Evolutionary conservation across 2,888 invertebrate genomes (phyloP), one percentile per base, ranked within the genome.

Genomic region (Barypeithes pellucidus): DNA sequence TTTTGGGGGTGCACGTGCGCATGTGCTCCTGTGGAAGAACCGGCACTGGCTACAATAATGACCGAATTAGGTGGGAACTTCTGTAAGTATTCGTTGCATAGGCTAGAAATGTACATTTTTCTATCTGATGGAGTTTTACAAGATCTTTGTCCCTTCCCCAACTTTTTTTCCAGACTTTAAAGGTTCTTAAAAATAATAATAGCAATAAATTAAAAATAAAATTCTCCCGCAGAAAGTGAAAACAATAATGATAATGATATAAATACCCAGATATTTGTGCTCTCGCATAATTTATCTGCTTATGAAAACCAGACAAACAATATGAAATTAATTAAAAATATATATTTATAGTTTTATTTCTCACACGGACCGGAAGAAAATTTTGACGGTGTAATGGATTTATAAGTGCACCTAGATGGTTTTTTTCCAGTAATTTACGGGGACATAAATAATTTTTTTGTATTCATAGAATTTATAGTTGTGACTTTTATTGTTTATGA

Each of bases 331-430:
- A 33, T 57, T 57, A 33, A 57, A 33, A 33, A 16, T 29, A n/a
- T 18, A 16, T 24, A 24, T 57, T 33, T 16, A 8, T 57, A 0
- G 29, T 18, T 52, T 14, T 22, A 3, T 3, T 57, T 57, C 54
- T 57, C 54, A 57, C 33, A 16, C 33, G 11, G 5, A 16, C 54
- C 33, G 54, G 33, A 57, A 57, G 54, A 33, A 57, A 57, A 14
- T 11, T 9, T 14, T 3, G 18, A 57, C 7, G 24, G 1, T 11
- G 8, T 57, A 57, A 57, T 57, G 54, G 54, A 57, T 57, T 57
- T 57, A 57, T 57, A 57, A 57, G 18, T 36, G 54, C 33, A 36
- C n/a, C 2, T 11, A 16, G 9, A 11, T 18, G 16, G 33, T 16
- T 33, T 57, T 33, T 57, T 33, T 33, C 12, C 54, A 11, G 11